These are phyloP conservation scores for Drosophila setifemur DNA, from an alignment of 1,140 invertebrate species.

Conservation along the genomic window DNA sequence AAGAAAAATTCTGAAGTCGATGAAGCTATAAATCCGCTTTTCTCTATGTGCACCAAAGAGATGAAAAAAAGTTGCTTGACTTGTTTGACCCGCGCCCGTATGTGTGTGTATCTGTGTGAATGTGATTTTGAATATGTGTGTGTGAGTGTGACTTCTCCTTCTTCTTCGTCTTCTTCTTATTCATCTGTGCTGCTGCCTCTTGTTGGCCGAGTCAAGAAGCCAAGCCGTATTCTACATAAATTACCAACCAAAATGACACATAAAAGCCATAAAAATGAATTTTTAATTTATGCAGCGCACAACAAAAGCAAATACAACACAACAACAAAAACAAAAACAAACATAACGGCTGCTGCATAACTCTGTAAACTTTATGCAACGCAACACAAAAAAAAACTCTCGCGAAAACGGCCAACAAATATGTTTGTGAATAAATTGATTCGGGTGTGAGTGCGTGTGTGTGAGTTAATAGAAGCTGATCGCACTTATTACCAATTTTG, in stretches of 20 bases:
- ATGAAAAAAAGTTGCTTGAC: slow-evolving; percentile 73
- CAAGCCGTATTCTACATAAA: slow-evolving; percentile 61
- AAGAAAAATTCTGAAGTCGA: no score
- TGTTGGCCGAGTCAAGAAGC: no score
- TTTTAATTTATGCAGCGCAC: slow-evolving; percentile 48
- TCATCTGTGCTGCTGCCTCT: slow-evolving; percentile 16
- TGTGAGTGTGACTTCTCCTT: slow-evolving; percentile 41
- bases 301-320: slow-evolving; percentile 17
- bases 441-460: background rate
- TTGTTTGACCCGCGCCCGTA: slow-evolving; percentile 60
- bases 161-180: slow-evolving; percentile 36
- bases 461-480: background rate
- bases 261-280: slow-evolving; percentile 47
- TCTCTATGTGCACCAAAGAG: slow-evolving; percentile 51
- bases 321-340: no score
- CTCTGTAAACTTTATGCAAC: slow-evolving; percentile 41
- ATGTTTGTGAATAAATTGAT: slow-evolving; percentile 22
- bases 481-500: background rate
- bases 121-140: slow-evolving; percentile 1
- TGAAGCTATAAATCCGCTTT: background rate
- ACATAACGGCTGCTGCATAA: slow-evolving; percentile 34
- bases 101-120: slow-evolving; percentile 7
- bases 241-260: slow-evolving; percentile 56
- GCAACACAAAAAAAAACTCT: slow-evolving; percentile 26
- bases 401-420: slow-evolving; percentile 19